Percentiles rank a stretch among this genome's conserved stretches.
These are phyloP conservation scores for Pao palembangensis DNA, from an alignment of 2,113 vertebrate species.

Conservation along the genomic window DNA sequence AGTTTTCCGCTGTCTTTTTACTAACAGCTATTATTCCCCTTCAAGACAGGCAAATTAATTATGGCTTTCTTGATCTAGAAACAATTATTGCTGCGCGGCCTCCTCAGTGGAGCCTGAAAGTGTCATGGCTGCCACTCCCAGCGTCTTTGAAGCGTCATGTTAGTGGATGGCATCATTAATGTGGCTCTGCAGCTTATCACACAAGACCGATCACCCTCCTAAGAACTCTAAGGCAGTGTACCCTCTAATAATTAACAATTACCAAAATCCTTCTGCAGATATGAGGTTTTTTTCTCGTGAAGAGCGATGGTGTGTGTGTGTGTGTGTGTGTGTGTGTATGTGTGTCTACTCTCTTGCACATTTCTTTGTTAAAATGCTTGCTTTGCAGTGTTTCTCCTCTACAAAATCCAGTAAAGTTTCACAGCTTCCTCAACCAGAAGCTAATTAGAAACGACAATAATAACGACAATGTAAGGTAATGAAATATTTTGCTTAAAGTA, in stretches of 20 bases:
- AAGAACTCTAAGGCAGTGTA: constrained; percentile 41
- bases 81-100: constrained; percentile 61
- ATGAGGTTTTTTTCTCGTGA: constrained; percentile 40
- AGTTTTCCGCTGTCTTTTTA: constrained; percentile 35
- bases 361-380: not conserved
- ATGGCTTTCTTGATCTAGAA: constrained; percentile 68
- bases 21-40: constrained; percentile 47
- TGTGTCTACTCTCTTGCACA: not conserved
- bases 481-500: too few species aligned
- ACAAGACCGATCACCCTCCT: constrained; percentile 48
- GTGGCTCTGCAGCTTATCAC: constrained; percentile 50
- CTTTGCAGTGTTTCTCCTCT: not conserved
- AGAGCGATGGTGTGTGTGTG: constrained; percentile 13
- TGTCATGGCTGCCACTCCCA: constrained; percentile 60
- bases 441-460: too few species aligned
- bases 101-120: constrained; percentile 56
- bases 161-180: constrained; percentile 57
- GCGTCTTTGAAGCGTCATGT: constrained; percentile 54
- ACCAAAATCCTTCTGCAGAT: constrained; percentile 49
- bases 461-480: too few species aligned
- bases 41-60: constrained; percentile 70
- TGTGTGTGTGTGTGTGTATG: not conserved
- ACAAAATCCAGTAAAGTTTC: not conserved
- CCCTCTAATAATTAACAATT: constrained; percentile 61
- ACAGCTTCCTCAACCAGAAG: too few species aligned